Percentiles rank a stretch among this genome's conserved stretches.
These are phyloP conservation scores for Lasiurus borealis DNA, from an alignment of 2,113 vertebrate genomes.

Conservation along the genomic window DNA sequence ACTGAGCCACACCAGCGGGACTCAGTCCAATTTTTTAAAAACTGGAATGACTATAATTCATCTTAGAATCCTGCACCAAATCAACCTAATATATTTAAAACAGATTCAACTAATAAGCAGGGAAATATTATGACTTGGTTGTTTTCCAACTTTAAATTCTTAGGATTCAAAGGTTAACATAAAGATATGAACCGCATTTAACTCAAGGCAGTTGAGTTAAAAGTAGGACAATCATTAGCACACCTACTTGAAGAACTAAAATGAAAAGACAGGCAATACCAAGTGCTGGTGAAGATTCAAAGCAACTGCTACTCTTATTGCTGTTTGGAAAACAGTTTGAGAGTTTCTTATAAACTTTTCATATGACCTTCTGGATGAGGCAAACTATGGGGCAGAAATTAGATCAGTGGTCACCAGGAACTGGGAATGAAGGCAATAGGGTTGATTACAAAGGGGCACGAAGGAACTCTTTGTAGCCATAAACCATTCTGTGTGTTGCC, in stretches of 20 bases:
- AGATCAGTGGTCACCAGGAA: not conserved
- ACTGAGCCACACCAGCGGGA: too few relatives aligned
- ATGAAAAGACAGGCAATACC: conserved; percentile 20
- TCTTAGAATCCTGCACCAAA: conserved; percentile 52
- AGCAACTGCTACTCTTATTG: not conserved
- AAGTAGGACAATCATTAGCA: not conserved
- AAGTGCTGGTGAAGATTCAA: not conserved
- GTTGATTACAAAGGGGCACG: not conserved
- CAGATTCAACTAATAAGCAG: not conserved
- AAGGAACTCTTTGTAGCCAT: not conserved
- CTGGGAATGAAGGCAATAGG: not conserved
- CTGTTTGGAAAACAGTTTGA: not conserved
- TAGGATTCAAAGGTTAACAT: conserved; percentile 46
- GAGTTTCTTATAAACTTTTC: not conserved
- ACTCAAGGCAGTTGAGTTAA: not conserved
- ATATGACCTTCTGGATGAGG: not conserved
- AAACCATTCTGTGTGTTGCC: not conserved
- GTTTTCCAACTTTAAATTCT: conserved; percentile 34
- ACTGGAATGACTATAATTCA: not conserved
- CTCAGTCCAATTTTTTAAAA: not conserved
- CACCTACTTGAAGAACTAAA: conserved; percentile 13
- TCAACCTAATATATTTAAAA: conserved; percentile 47
- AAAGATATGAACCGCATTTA: not conserved
- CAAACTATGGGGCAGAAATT: conserved; percentile 2
- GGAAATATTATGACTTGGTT: conserved; percentile 2